A percentile compares a stretch with the other conserved stretches of the same genome.
Evolutionary conservation across 2,888 invertebrate species (phyloP).

Genomic region (Lycocerus yunnanus): DNA sequence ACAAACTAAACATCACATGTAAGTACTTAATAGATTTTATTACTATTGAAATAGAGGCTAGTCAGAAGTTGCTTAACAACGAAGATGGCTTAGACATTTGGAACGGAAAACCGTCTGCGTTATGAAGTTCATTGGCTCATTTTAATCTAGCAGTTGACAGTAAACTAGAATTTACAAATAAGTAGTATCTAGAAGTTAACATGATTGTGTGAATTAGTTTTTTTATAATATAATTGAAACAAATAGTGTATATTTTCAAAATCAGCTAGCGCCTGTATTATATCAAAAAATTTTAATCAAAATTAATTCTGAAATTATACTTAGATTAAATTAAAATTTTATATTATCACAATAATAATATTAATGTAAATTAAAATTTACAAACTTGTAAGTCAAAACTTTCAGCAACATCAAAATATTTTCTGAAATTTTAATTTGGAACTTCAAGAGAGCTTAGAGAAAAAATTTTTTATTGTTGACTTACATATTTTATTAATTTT

Average conservation of each 20-base stretch:
- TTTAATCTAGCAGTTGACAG: constrained; percentile 11
- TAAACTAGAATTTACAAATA: constrained; percentile 4
- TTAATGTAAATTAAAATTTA: too few species aligned
- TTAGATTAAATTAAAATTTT: too few species aligned
- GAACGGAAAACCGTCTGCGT: constrained; percentile 21
- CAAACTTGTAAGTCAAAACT: too few species aligned
- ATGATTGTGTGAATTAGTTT: not conserved
- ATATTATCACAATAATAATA: too few species aligned
- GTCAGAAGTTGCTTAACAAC: not conserved
- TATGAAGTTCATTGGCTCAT: constrained; percentile 24
- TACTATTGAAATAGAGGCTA: not conserved
- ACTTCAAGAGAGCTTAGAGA: too few species aligned
- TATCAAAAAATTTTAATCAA: not conserved
- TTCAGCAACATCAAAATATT: too few species aligned
- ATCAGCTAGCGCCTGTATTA: not conserved
- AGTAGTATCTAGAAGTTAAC: constrained; percentile 5
- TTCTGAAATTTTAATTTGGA: too few species aligned
- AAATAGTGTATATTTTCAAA: not conserved
- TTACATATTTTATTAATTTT: too few species aligned
- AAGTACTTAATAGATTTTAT: not conserved
- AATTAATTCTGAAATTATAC: not conserved
- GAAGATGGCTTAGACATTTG: constrained; percentile 9
- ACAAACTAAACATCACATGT: not conserved
- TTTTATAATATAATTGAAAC: not conserved
- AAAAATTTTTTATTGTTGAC: too few species aligned